Evolutionary conservation across 2,797 vertebrate genomes (phyloP), one percentile per base, ranked within the genome.

Genomic region (Enteromius mattozi): DNA sequence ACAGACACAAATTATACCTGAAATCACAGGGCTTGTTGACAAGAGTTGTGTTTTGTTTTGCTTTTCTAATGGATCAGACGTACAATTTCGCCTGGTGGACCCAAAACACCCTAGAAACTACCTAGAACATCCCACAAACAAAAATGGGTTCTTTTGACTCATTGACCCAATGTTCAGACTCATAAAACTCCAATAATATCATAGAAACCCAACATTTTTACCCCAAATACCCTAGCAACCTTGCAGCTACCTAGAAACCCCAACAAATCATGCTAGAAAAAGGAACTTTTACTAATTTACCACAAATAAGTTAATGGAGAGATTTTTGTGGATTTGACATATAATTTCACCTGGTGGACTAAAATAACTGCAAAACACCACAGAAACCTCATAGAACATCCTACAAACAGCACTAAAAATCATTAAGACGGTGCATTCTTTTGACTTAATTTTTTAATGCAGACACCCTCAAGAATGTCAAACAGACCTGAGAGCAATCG

Each of bases 311-410:
- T 56, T 59, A 3, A 13, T 59, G 3, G 42, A 47, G 45, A 17
- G 70, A 17, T 14, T 7, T 75, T 59, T 24, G n/a, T 1, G 1
- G n/a, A 63, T 63, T 14, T 13, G 54, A 59, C 9, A 13, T 2
- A 24, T 24, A 13, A 61, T 61, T 61, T 61, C 9, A 24, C n/a
- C 12, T 13, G 40, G 69, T 71, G 13, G 69, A 16, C 40, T 10
- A 14, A 45, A 70, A 71, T 65, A 47, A 56, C 72, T 69, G 66
- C 21, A 37, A 45, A 78, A 81, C 33, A 78, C 33, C 21, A 24
- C 3, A 8, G 12, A 45, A 10, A 45, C 6, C 8, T 8, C 0
- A 2, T 14, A 70, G 21, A 70, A 70, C 19, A 42, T 24, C 13
- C 70, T 47, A 17, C 42, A 47, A 49, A 49, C 0, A 30, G 2